Base-by-base conservation (phyloP, 2,113 vertebrate genomes). In the Semnornis frantzii region DNA sequence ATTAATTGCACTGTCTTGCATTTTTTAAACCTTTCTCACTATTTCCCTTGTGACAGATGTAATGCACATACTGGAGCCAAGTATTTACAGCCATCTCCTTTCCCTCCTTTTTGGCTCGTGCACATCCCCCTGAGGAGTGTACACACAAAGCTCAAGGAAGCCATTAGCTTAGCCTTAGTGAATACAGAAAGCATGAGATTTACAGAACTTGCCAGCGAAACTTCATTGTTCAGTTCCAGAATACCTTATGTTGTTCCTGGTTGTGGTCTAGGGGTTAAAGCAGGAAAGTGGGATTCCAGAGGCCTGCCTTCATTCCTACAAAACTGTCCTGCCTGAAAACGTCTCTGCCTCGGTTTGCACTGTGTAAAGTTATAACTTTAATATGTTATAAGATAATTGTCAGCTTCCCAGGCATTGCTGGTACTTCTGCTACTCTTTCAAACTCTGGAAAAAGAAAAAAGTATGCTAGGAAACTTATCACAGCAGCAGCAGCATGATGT, bases 11-110 rank as follows among this genome's bases (percentile, higher is more conserved):
- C 58, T 78, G 62, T 48, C 42, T 87, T 94, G 79, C 75, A 90
- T 93, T 95, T 97, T 92, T 94, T 81, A 90, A 39, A 58, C 37
- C 3, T 87, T 93, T 83, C 84, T 92, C 85, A 74, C 58, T 88
- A 42, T 85, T 94, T 96, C 92, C 90, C 95, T 87, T 70, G 88
- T 93, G 95, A 87, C 79, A 95, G 62, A 93, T 96, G 86, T 95
- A 96, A 95, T 95, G 86, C 76, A 85, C 19, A 42, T 78, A 85
- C 54, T 89, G 37, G 44, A 94, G 94, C 95, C 96, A 97, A 97
- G 84, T 89, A 97, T 96, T 96, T 97, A 94, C 85, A 93, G 57
- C 63, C 73, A 96, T 93, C 86, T 96, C 82, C 77, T 86, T 96
- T 93, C 59, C 80, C 92, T 95, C 76, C 15, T 91, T 92, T 93